A percentile compares a stretch with the other conserved stretches of the same genome.
These are phyloP conservation scores for Melanotaenia maccullochi DNA, from an alignment of 2,797 vertebrate species.

Conservation along the genomic window DNA sequence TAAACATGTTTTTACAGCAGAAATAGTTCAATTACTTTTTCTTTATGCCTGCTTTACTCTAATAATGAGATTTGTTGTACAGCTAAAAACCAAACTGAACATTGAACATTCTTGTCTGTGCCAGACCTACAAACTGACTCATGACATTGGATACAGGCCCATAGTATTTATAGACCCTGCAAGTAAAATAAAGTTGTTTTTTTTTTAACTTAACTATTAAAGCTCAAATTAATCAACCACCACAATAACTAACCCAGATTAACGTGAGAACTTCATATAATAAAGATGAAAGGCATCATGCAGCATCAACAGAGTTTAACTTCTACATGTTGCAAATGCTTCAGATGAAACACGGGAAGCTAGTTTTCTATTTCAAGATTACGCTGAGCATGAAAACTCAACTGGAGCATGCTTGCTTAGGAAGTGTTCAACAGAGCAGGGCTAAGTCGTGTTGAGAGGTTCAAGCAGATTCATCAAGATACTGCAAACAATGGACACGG, in stretches of 20 bases:
- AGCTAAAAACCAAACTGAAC: constrained; percentile 15
- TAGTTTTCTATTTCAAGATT: constrained; percentile 84
- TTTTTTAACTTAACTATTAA: constrained; percentile 8
- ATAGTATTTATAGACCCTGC: constrained; percentile 65
- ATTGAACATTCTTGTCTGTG: neutral
- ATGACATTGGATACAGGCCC: constrained; percentile 53
- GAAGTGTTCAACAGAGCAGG: constrained; percentile 60
- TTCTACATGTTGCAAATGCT: constrained; percentile 59
- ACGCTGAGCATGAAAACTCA: constrained; percentile 79
- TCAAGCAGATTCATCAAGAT: constrained; percentile 21
- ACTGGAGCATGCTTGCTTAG: constrained; percentile 41
- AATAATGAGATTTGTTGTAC: neutral
- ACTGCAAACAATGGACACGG: constrained; percentile 60
- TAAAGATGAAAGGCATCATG: constrained; percentile 25
- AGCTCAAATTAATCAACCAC: constrained; percentile 12
- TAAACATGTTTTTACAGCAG: too few relatives aligned
- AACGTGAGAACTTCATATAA: constrained; percentile 7
- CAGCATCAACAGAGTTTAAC: constrained; percentile 41
- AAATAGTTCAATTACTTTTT: too few relatives aligned
- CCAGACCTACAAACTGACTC: constrained; percentile 23
- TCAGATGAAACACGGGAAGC: constrained; percentile 74
- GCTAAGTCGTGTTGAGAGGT: constrained; percentile 41
- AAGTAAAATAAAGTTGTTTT: constrained; percentile 22
- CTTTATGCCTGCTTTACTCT: neutral
- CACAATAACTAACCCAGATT: constrained; percentile 13